phyloP scores from a whole-genome alignment of 2,113 vertebrate genomes.

The Anolis sagrei region DNA sequence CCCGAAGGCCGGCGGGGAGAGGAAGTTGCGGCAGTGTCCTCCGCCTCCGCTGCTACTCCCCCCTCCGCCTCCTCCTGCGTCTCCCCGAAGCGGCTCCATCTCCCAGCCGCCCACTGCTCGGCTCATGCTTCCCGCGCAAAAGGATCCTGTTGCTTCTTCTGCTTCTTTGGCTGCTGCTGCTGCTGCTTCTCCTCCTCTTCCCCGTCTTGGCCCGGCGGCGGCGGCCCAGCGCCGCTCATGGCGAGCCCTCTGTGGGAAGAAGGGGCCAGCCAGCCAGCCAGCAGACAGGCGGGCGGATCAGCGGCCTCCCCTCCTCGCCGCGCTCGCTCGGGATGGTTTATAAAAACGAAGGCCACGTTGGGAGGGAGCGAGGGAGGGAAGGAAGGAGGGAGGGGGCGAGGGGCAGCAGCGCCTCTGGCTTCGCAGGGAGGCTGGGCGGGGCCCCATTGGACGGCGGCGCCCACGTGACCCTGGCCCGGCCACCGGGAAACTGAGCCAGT shows the following conservation, averaged over 20 bases:
- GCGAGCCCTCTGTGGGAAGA: conserved; percentile 5
- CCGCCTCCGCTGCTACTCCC: conserved; percentile 45
- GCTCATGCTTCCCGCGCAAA: conserved; percentile 71
- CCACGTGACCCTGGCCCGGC: conserved; percentile 54
- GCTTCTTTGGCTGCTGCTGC: neutral
- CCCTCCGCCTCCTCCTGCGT: conserved; percentile 65
- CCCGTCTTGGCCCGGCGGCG: neutral
- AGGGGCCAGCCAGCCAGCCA: neutral
- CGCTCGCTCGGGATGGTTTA: conserved; percentile 25
- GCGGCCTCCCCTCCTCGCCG: neutral
- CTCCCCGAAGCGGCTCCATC: conserved; percentile 78
- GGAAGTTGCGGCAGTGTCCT: conserved; percentile 79
- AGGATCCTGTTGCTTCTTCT: neutral
- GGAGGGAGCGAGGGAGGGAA: conserved; percentile 22
- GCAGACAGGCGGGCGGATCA: neutral
- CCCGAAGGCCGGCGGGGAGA: conserved; percentile 78
- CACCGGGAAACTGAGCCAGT: conserved; percentile 77
- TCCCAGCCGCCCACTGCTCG: conserved; percentile 76
- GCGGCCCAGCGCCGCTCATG: conserved; percentile 32
- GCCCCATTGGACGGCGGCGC: neutral
- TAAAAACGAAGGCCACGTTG: conserved; percentile 24
- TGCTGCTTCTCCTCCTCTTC: neutral
- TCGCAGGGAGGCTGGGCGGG: conserved; percentile 19
- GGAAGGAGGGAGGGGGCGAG: conserved; percentile 19
- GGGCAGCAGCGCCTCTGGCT: neutral